Percentiles rank a stretch among this genome's conserved stretches.
Evolutionary conservation across 2,888 invertebrate species (phyloP).

Genomic region (Oscheius onirici): DNA sequence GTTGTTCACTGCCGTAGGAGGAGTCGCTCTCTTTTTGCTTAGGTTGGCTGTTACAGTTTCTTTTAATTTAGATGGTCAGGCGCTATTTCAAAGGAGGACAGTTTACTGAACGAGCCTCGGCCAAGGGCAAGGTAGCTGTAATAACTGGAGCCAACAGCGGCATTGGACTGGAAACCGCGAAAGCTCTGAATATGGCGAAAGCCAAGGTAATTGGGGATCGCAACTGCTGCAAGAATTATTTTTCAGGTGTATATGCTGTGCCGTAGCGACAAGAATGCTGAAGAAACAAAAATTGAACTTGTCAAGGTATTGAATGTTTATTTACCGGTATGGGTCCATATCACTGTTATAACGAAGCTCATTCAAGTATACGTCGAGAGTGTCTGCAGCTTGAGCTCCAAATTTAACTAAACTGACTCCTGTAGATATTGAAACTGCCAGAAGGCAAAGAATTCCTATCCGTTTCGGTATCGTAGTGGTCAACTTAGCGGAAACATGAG

Average conservation of each 20-base stretch:
- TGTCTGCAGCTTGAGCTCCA: slow-evolving; percentile 29
- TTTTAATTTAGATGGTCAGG: slow-evolving; percentile 34
- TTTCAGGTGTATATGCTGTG: slow-evolving; percentile 69
- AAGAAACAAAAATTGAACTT: slow-evolving; percentile 55
- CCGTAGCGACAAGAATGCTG: slow-evolving; percentile 58
- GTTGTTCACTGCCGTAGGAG: slow-evolving; percentile 26
- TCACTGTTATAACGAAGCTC: slow-evolving; percentile 22
- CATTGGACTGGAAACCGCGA: slow-evolving; percentile 78
- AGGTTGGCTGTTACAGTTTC: slow-evolving; percentile 36
- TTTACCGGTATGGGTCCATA: slow-evolving; percentile 26
- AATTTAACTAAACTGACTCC: slow-evolving; percentile 19
- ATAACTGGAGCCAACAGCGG: slow-evolving; percentile 88
- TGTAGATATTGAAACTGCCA: slow-evolving; percentile 11
- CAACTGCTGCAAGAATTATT: no score
- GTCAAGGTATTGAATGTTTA: slow-evolving; percentile 38
- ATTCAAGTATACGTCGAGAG: slow-evolving; percentile 26
- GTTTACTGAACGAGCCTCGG: slow-evolving; percentile 66
- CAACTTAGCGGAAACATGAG: not conserved
- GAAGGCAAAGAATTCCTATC: slow-evolving; percentile 7
- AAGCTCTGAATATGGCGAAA: slow-evolving; percentile 63
- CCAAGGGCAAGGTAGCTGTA: slow-evolving; percentile 83
- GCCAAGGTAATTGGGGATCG: slow-evolving; percentile 66
- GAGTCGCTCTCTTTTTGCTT: slow-evolving; percentile 29
- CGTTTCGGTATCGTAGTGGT: not conserved
- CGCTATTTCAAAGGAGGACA: slow-evolving; percentile 67